Percentiles rank a stretch among this genome's conserved stretches.
Conservation (phyloP, 2,888 invertebrate genomes). For the Troides aeacus region DNA sequence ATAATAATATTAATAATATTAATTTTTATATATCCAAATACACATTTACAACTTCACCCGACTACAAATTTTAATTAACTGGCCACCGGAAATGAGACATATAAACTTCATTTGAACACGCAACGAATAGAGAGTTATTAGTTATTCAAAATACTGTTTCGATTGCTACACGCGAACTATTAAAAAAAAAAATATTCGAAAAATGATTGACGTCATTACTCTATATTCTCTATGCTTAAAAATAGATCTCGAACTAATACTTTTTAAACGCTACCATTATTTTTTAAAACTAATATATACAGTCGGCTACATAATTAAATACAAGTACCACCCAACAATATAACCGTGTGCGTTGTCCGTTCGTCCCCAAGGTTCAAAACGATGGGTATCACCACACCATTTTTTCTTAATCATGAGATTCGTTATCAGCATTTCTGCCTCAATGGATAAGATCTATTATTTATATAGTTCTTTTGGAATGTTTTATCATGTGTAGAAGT, state of each 20-base stretch:
- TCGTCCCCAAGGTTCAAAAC: slow-evolving; percentile 11
- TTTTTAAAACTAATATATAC: slow-evolving; percentile 64
- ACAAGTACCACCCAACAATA: slow-evolving; percentile 41
- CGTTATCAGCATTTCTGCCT: slow-evolving; percentile 45
- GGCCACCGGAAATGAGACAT: slow-evolving; percentile 52
- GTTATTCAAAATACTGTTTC: slow-evolving; percentile 66
- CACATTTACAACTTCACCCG: slow-evolving; percentile 55
- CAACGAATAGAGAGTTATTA: slow-evolving; percentile 29
- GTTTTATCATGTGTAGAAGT: slow-evolving; percentile 33
- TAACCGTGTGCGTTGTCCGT: slow-evolving; percentile 34
- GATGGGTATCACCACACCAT: slow-evolving; percentile 21
- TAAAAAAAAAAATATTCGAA: slow-evolving; percentile 67
- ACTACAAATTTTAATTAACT: slow-evolving; percentile 51
- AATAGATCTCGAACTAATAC: slow-evolving; percentile 66
- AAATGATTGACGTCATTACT: slow-evolving; percentile 48
- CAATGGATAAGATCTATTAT: slow-evolving; percentile 32
- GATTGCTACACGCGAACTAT: slow-evolving; percentile 70
- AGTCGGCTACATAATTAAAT: slow-evolving; percentile 54
- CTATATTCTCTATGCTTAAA: slow-evolving; percentile 61
- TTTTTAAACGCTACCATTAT: slow-evolving; percentile 47
- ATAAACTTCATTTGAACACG: slow-evolving; percentile 30
- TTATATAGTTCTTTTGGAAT: slow-evolving; percentile 49
- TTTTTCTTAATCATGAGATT: slow-evolving; percentile 50
- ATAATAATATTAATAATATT: slow-evolving; percentile 32
- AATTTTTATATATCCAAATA: slow-evolving; percentile 54